These are phyloP conservation scores for Choreutis nemorana DNA, from an alignment of 2,888 invertebrate species.

Conservation along the genomic window DNA sequence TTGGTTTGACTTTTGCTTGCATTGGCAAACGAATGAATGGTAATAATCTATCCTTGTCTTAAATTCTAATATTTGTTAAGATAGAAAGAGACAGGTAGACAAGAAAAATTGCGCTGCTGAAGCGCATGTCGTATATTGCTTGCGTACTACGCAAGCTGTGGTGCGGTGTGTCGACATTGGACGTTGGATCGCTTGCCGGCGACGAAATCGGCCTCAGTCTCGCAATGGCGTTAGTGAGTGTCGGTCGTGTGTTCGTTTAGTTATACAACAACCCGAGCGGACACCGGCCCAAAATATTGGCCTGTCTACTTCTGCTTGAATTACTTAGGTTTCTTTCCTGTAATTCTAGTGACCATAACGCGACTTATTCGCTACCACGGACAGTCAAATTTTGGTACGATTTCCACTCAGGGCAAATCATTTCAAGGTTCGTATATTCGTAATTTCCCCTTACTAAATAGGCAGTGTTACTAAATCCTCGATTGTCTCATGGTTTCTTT, in stretches of 20 bases:
- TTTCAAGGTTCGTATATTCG: slow-evolving; percentile 63
- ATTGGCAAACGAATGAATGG: slow-evolving; percentile 62
- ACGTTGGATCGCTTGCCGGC: slow-evolving; percentile 54
- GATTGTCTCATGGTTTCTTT: slow-evolving; percentile 37
- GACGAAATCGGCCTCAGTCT: slow-evolving; percentile 29
- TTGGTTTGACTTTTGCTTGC: slow-evolving; percentile 17
- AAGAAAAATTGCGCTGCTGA: slow-evolving; percentile 17
- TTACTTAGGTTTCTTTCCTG: slow-evolving; percentile 51
- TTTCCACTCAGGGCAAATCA: slow-evolving; percentile 64
- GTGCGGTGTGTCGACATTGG: slow-evolving; percentile 66
- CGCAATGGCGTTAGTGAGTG: slow-evolving; percentile 62
- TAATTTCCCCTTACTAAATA: slow-evolving; percentile 59
- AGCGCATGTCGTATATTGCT: slow-evolving; percentile 51
- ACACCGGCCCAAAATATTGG: slow-evolving; percentile 69
- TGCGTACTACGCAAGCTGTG: slow-evolving; percentile 64
- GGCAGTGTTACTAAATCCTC: slow-evolving; percentile 39
- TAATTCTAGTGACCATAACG: slow-evolving; percentile 45
- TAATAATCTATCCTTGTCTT: slow-evolving; percentile 31
- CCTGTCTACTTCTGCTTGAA: slow-evolving; percentile 59
- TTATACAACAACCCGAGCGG: slow-evolving; percentile 60
- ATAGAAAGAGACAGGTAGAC: slow-evolving; percentile 33
- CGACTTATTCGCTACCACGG: slow-evolving; percentile 49
- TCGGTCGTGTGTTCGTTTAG: slow-evolving; percentile 58
- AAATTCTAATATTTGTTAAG: slow-evolving; percentile 10
- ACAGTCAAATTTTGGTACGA: slow-evolving; percentile 67